Percentiles rank a stretch among this genome's conserved stretches.
Conservation (phyloP, 2,113 vertebrate genomes). For the Pimephales promelas region DNA sequence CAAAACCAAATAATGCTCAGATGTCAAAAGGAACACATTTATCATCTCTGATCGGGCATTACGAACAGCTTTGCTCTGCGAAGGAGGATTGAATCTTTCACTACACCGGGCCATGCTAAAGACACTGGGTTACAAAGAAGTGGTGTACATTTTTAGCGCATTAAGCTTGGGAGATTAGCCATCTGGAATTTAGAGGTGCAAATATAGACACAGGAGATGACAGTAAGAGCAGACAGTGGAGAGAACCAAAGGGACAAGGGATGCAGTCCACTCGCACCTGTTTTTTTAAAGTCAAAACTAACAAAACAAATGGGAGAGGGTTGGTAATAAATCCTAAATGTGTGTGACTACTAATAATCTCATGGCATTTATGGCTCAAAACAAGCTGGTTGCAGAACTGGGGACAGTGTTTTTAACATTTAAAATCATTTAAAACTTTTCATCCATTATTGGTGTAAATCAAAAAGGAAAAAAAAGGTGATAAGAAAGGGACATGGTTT, state of each 20-base stretch:
- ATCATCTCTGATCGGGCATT: neutral
- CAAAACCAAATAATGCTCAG: neutral
- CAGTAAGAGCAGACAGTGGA: neutral
- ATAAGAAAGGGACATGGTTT: no score
- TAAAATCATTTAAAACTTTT: no score
- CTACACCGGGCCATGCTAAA: neutral
- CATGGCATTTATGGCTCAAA: no score
- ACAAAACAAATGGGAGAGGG: no score
- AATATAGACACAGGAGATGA: conserved; percentile 41
- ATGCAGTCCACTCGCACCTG: neutral
- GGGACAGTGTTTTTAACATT: no score
- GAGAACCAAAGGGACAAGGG: neutral
- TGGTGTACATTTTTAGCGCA: conserved; percentile 47
- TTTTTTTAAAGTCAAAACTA: neutral
- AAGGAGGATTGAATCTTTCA: neutral
- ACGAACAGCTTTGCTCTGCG: neutral
- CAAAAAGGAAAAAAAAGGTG: no score
- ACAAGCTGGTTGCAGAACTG: no score
- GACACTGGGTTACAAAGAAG: conserved; percentile 37
- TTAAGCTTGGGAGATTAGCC: conserved; percentile 56
- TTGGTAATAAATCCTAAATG: no score
- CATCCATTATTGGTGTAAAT: no score
- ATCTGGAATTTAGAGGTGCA: conserved; percentile 42
- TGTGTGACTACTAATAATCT: no score
- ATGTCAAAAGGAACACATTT: neutral